Evolutionary conservation across 2,113 vertebrate genomes (phyloP), one percentile per base, ranked within the genome.

Genomic region (Athene noctua): DNA sequence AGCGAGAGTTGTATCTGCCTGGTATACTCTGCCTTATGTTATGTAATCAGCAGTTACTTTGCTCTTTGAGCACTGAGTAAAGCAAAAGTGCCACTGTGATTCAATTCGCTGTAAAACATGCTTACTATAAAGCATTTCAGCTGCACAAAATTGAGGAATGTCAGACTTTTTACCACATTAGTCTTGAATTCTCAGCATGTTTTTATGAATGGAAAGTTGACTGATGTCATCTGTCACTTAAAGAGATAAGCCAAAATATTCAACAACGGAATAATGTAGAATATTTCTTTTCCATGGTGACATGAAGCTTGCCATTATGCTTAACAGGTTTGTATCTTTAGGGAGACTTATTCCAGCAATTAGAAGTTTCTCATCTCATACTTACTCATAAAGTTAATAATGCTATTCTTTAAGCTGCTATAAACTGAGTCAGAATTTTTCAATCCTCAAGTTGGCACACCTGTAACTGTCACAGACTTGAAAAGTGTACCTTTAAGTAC

Each of bases 1-100:
- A 51, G 38, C 47, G 71, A 47, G 49, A 84, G 15, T 75, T 84
- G 8, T 5, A 40, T 80, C 36, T 89, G 34, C 49, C 70, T 14
- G 5, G 36, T 52, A 86, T 68, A 52, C 42, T 90, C 52, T 38
- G 26, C 36, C n/a, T 65, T 88, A 17, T 14, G 21, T 80, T 77
- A 61, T 34, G 92, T 92, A 52, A 67, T 92, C 62, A 83, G 68
- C 66, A 80, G 32, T 90, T 93, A 84, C 74, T 95, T 95, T 81
- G 52, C 61, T 86, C 80, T 83, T 92, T 75, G 81, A 86, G 78
- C 67, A 83, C 2, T 40, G 47, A 79, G 51, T 54, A 67, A 80
- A 84, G 61, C 14, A 52, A 54, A 94, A 21, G 44, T 44, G 29
- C 21, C 13, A 30, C 23, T 29, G 57, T 52, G 59, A 30, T 58